Conservation (phyloP, 2,797 vertebrate genomes). For the Heterohyrax brucei region DNA sequence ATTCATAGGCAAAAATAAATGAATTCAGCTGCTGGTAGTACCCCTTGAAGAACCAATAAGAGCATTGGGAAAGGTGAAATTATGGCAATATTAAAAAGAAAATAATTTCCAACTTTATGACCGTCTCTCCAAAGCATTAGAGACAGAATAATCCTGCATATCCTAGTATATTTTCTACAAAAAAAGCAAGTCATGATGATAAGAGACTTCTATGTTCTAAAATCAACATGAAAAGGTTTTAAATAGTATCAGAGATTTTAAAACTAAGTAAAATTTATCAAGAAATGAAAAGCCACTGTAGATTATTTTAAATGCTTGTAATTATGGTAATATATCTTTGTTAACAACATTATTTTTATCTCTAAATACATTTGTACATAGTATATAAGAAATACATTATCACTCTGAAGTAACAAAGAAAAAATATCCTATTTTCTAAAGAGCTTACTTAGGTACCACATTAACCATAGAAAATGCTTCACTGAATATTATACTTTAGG, state of each 20-base stretch:
- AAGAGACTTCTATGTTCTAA: background rate
- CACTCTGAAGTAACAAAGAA: background rate
- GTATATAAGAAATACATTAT: background rate
- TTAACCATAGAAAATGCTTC: background rate
- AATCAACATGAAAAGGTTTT: background rate
- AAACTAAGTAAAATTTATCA: background rate
- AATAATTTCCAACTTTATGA: background rate
- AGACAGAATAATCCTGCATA: background rate
- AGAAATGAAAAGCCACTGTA: background rate
- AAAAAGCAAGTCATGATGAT: background rate
- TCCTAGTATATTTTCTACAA: background rate
- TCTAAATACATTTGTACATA: background rate
- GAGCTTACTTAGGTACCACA: background rate
- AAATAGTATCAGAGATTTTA: background rate
- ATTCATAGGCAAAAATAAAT: constrained; percentile 70
- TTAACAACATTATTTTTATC: background rate
- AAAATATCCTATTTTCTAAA: background rate
- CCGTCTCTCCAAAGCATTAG: background rate
- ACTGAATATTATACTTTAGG: background rate
- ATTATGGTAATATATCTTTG: background rate
- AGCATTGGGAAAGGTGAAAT: background rate
- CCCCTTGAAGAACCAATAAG: background rate
- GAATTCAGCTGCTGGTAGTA: constrained; percentile 11
- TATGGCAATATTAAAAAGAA: background rate
- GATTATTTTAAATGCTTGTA: background rate